phyloP scores from a whole-genome alignment of 2,113 vertebrate genomes.

The Tonatia bakeri region DNA sequence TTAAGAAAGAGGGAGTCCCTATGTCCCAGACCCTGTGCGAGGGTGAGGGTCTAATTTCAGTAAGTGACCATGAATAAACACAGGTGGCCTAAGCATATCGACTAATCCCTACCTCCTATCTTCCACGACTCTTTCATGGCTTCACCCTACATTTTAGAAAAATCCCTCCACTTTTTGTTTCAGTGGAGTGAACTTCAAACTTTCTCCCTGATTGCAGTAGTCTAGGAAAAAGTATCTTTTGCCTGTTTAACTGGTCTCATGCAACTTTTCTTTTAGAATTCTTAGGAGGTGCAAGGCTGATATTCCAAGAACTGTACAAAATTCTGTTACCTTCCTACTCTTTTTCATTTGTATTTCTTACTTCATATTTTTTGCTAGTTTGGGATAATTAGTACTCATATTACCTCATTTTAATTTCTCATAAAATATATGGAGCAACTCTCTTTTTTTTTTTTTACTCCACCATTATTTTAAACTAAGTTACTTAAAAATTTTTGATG shows the following conservation, averaged over 20 bases:
- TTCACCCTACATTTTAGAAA: not conserved
- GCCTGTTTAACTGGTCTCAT: not conserved
- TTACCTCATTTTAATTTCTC: conserved; percentile 12
- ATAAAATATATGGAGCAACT: not conserved
- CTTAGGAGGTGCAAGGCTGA: not conserved
- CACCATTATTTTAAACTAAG: conserved; percentile 55
- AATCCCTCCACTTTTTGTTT: not conserved
- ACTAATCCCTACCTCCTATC: not conserved
- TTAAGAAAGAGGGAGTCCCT: not conserved
- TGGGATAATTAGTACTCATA: not conserved
- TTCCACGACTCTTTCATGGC: not conserved
- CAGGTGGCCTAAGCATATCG: not conserved
- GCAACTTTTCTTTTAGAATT: not conserved
- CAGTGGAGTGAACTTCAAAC: not conserved
- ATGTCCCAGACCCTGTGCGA: rapidly evolving
- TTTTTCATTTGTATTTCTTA: not conserved
- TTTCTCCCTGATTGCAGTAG: not conserved
- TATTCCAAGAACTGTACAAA: not conserved
- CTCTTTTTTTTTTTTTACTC: not conserved
- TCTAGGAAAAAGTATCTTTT: not conserved
- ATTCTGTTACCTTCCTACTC: not conserved
- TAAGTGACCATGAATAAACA: not conserved
- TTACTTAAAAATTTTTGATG: not conserved
- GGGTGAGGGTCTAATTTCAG: not conserved
- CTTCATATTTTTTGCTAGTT: not conserved